A percentile compares a stretch with the other conserved stretches of the same genome.
These are phyloP conservation scores for Chrysolina americana DNA, from an alignment of 2,888 invertebrate genomes.

Conservation along the genomic window DNA sequence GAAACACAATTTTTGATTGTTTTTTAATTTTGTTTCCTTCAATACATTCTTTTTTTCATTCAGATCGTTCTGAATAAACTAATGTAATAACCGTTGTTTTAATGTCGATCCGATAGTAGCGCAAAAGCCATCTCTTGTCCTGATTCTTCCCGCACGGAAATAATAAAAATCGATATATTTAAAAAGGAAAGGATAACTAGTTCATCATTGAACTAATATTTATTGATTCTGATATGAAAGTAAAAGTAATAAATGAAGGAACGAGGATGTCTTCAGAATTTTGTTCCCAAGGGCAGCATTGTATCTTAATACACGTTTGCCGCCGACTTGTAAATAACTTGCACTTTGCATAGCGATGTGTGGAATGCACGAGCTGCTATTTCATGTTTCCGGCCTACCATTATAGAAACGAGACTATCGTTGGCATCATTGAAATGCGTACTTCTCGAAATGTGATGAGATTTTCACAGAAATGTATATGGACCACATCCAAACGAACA, in stretches of 20 bases:
- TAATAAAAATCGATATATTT: too few relatives aligned
- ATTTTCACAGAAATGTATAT: too few relatives aligned
- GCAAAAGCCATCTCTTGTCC: too few relatives aligned
- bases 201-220: not conserved
- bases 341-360: slow-evolving; percentile 52
- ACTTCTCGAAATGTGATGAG: not conserved
- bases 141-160: too few relatives aligned
- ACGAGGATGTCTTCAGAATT: slow-evolving; percentile 22
- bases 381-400: slow-evolving; percentile 52
- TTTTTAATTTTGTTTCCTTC: too few relatives aligned
- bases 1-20: too few relatives aligned
- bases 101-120: too few relatives aligned
- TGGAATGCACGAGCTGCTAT: slow-evolving; percentile 49
- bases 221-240: slow-evolving; percentile 32
- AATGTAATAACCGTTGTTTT: too few relatives aligned
- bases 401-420: slow-evolving; percentile 41
- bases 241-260: slow-evolving; percentile 35
- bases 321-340: slow-evolving; percentile 47
- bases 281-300: slow-evolving; percentile 37
- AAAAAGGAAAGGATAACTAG: too few relatives aligned
- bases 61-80: too few relatives aligned
- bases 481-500: too few relatives aligned
- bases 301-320: slow-evolving; percentile 42
- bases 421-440: not conserved
- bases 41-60: too few relatives aligned